Evolutionary conservation across 2,113 vertebrate genomes (phyloP), one percentile per base, ranked within the genome.

Genomic region (Pheucticus melanocephalus): DNA sequence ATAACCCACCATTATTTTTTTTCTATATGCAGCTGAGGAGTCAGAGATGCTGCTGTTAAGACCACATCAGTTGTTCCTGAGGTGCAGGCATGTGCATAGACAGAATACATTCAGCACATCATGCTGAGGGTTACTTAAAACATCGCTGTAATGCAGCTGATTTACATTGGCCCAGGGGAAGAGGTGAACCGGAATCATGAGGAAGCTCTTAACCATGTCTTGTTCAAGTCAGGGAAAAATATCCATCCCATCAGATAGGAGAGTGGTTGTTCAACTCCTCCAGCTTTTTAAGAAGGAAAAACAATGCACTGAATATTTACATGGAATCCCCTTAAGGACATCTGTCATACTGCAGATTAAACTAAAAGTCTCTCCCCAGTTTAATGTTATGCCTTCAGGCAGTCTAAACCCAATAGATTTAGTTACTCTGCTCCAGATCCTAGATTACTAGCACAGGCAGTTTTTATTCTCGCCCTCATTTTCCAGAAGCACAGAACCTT

Each of bases 281-380:
- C 59, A 57, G 91, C 70, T 93, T 90, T 91, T 64, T 72, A 51
- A 89, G 86, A 65, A 91, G 85, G 50, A 86, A 86, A 56, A 94
- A 96, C 91, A 95, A 94, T 87, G n/a, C 30, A 6, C 39, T 88
- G 90, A 69, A 73, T 95, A 97, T 96, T 96, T 96, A 91, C 95
- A 95, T 88, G 85, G 95, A 95, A 97, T 95, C 92, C 95, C 95
- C 97, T 94, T 89, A 96, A 97, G 96, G 96, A 94, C 48, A 95
- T 96, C 92, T 94, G 97, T 97, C 97, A 96, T 95, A 94, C 86
- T 79, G 79, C 72, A 97, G 96, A 96, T 97, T 94, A 96, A 96
- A 94, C 95, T 48, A 81, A 94, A 92, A 94, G 84, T 96, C 88
- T 97, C 86, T 97, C 88, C 88, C 92, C 83, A 91, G 95, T 93